phyloP scores from a whole-genome alignment of 2,888 invertebrate genomes.

The Leucania comma region DNA sequence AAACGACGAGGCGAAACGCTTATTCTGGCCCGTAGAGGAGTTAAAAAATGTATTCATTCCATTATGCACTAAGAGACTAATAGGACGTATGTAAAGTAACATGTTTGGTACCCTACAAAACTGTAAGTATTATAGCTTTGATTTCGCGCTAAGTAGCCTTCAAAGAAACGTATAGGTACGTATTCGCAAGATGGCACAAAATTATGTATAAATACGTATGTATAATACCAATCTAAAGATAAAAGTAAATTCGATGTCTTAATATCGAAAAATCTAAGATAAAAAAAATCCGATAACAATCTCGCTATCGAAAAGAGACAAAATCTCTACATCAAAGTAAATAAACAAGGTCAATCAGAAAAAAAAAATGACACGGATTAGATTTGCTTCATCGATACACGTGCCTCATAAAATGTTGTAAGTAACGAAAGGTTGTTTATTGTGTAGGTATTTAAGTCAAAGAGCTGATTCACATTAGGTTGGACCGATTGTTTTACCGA shows the following conservation, averaged over 20 bases:
- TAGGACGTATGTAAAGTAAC: not conserved
- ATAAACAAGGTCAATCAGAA: not conserved
- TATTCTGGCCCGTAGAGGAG: no score
- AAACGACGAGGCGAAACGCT: no score
- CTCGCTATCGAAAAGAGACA: not conserved
- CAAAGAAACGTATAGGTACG: no score
- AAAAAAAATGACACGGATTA: conserved; percentile 2
- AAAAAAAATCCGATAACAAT: not conserved
- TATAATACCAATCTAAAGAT: not conserved
- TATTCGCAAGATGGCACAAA: no score
- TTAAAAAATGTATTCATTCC: no score
- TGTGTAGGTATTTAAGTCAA: not conserved
- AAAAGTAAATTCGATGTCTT: not conserved
- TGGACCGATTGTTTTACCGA: no score
- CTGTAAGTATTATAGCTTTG: no score
- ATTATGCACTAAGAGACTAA: no score
- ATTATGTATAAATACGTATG: no score
- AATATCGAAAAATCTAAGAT: not conserved
- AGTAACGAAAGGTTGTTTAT: not conserved
- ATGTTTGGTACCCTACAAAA: not conserved
- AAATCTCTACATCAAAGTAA: not conserved
- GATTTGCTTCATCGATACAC: not conserved
- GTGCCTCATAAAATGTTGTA: not conserved
- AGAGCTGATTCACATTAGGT: no score
- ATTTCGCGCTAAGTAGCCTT: no score